Percentiles rank a stretch among this genome's conserved stretches.
Conservation (phyloP, 30 jellyfish, hydroid and myxozoan genomes). For the Cassiopea xamachana region DNA sequence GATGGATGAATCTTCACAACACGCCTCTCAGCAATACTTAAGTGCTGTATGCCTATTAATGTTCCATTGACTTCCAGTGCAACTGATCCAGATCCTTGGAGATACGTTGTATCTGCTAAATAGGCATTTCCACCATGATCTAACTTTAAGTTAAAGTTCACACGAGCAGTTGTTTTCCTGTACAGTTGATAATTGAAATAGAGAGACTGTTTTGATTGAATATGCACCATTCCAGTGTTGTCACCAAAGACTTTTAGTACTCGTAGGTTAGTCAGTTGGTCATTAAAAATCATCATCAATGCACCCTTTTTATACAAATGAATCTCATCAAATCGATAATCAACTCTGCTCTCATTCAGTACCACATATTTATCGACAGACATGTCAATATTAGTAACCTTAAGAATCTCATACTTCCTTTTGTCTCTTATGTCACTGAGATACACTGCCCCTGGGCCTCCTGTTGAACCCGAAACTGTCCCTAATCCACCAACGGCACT, state of each 20-base stretch:
- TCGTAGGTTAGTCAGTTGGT: constrained; percentile 5
- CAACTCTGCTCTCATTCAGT: constrained; percentile 45
- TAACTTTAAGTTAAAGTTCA: constrained; percentile 52
- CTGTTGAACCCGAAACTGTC: constrained; percentile 6
- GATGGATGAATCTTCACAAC: constrained; percentile 60
- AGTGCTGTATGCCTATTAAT: constrained; percentile 53
- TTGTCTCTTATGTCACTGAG: constrained; percentile 63
- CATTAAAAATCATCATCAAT: constrained; percentile 1
- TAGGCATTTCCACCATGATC: constrained; percentile 69
- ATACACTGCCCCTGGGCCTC: constrained; percentile 72
- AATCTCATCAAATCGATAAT: constrained; percentile 52
- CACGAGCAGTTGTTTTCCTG: constrained; percentile 39
- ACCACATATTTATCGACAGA: constrained; percentile 24
- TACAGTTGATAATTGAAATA: constrained; percentile 49
- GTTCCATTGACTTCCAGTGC: constrained; percentile 75
- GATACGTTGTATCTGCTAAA: constrained; percentile 48
- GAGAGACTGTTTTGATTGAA: constrained; percentile 33
- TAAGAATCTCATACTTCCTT: constrained; percentile 30
- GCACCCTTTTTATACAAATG: constrained; percentile 55
- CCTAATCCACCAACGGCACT: constrained; percentile 54
- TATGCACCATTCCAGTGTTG: constrained; percentile 63
- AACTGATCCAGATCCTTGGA: constrained; percentile 60
- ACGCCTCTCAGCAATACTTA: constrained; percentile 46
- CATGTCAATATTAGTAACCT: constrained; percentile 28
- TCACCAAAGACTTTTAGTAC: constrained; percentile 47